A percentile compares a stretch with the other conserved stretches of the same genome.
Conservation (phyloP, 2,797 vertebrate species). For the Xiphophorus birchmanni region DNA sequence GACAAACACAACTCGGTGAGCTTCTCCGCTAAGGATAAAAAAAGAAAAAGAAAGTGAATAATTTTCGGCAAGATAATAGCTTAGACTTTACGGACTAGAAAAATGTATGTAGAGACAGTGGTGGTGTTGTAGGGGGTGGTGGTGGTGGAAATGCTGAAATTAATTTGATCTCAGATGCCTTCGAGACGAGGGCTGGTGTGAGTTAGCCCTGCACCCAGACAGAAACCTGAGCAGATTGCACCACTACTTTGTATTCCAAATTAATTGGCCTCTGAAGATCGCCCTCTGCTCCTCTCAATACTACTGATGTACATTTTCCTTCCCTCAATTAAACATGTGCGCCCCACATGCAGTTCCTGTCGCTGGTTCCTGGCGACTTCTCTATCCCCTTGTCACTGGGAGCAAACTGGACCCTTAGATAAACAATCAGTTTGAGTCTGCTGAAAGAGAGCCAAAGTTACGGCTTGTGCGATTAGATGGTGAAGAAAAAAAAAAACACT, state of each 20-base stretch:
- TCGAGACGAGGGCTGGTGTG: slow-evolving; percentile 64
- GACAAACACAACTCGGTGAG: slow-evolving; percentile 43
- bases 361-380: slow-evolving; percentile 48
- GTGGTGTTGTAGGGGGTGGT: slow-evolving; percentile 26
- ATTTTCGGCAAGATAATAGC: slow-evolving; percentile 38
- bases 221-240: slow-evolving; percentile 80
- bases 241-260: slow-evolving; percentile 82
- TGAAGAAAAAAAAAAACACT: neutral
- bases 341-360: slow-evolving; percentile 53
- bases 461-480: slow-evolving; percentile 23
- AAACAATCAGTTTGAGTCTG: slow-evolving; percentile 26
- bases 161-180: slow-evolving; percentile 74
- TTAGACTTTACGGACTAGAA: slow-evolving; percentile 45
- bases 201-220: slow-evolving; percentile 59
- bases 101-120: slow-evolving; percentile 35
- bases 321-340: slow-evolving; percentile 76
- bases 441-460: slow-evolving; percentile 28
- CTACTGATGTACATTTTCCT: slow-evolving; percentile 74
- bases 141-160: slow-evolving; percentile 66
- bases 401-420: slow-evolving; percentile 62
- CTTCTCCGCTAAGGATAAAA: slow-evolving; percentile 26
- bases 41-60: slow-evolving; percentile 7
- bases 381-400: slow-evolving; percentile 58
- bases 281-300: slow-evolving; percentile 67
- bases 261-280: slow-evolving; percentile 86